Conservation (phyloP, 2,113 vertebrate genomes). For the Esox niger region DNA sequence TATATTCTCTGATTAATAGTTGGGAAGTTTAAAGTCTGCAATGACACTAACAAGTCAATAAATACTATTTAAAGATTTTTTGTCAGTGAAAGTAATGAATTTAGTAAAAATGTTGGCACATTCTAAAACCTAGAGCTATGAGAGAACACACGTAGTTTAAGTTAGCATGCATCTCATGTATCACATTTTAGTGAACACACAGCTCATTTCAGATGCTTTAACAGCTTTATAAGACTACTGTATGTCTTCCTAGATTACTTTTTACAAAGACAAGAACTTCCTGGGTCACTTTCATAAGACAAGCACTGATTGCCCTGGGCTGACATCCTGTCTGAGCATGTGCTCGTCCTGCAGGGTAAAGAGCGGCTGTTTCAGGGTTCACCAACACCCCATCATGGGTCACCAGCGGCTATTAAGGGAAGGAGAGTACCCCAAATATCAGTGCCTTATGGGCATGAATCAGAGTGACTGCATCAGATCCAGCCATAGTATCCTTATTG, state of each 20-base stretch:
- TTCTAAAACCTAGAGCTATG: too few species aligned
- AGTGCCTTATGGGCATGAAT: slow-evolving; percentile 31
- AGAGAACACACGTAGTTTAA: too few species aligned
- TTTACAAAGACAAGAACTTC: slow-evolving; percentile 71
- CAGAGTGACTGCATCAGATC: slow-evolving; percentile 44
- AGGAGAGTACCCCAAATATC: slow-evolving; percentile 66
- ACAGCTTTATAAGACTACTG: not conserved
- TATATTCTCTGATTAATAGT: not conserved
- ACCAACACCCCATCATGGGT: slow-evolving; percentile 67
- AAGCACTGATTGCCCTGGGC: slow-evolving; percentile 62
- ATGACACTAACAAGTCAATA: not conserved
- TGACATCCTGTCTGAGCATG: slow-evolving; percentile 57
- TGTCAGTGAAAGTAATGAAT: too few species aligned
- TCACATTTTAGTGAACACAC: not conserved
- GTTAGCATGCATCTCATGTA: not conserved
- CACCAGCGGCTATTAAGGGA: slow-evolving; percentile 61
- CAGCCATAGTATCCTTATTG: too few species aligned
- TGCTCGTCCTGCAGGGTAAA: slow-evolving; percentile 62
- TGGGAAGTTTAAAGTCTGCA: too few species aligned
- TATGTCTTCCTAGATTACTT: slow-evolving; percentile 51
- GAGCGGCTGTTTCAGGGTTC: slow-evolving; percentile 67
- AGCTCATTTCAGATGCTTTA: not conserved
- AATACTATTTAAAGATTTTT: not conserved
- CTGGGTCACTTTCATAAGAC: slow-evolving; percentile 64
- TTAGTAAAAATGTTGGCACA: too few species aligned